phyloP scores from a whole-genome alignment of 2,797 vertebrate species.

The Danio kyathit region DNA sequence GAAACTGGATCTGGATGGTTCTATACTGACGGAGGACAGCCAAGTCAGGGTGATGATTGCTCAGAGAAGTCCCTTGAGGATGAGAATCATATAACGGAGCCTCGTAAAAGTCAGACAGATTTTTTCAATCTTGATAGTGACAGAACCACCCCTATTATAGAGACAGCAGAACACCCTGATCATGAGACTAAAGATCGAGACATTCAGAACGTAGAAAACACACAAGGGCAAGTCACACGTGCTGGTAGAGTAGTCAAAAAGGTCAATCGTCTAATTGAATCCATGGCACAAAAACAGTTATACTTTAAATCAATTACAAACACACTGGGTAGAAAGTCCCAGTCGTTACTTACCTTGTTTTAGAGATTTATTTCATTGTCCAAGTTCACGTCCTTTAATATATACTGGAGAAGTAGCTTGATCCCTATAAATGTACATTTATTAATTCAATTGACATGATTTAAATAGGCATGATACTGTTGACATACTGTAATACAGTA shows the following conservation, averaged over 20 bases:
- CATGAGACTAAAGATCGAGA: neutral
- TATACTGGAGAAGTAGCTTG: neutral
- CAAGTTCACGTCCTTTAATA: neutral
- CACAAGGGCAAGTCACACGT: neutral
- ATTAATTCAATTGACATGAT: neutral
- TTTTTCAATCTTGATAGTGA: neutral
- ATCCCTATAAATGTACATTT: neutral
- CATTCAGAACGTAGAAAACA: neutral
- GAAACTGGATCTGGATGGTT: no score
- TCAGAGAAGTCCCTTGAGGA: neutral
- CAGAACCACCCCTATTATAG: neutral
- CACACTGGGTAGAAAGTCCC: neutral
- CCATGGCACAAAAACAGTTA: neutral
- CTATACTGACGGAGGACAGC: neutral
- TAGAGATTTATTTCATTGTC: neutral
- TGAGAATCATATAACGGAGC: neutral
- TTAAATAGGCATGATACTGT: neutral
- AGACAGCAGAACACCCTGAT: neutral
- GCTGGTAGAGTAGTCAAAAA: neutral
- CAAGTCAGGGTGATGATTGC: neutral
- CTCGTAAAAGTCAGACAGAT: neutral
- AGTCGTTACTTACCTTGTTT: slow-evolving; percentile 10
- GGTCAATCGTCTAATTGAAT: neutral
- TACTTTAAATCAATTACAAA: slow-evolving; percentile 3
- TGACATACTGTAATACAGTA: no score